These are phyloP conservation scores for Julus scandinavius DNA, from an alignment of 2,888 invertebrate species.

Conservation along the genomic window DNA sequence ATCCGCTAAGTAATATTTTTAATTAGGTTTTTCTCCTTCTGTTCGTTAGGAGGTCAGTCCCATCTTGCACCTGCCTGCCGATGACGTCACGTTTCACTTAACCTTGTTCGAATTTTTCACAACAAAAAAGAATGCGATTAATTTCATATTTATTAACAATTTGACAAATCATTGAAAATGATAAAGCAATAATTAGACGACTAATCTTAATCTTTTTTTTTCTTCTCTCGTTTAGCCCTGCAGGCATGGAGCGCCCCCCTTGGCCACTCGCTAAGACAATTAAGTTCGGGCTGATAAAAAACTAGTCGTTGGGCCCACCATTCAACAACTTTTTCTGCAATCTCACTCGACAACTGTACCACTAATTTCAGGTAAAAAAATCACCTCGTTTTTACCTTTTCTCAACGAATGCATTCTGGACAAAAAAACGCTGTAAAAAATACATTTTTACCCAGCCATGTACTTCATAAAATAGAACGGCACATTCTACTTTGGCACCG, in stretches of 20 bases:
- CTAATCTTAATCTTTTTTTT: background rate
- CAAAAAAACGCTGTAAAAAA: background rate
- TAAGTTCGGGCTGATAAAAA: background rate
- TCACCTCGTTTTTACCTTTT: background rate
- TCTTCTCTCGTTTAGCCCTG: background rate
- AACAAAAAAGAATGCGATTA: background rate
- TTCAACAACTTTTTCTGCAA: background rate
- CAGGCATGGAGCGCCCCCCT: background rate
- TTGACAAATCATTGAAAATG: conserved; percentile 32
- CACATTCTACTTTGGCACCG: too few relatives aligned
- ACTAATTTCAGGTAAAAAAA: conserved; percentile 14
- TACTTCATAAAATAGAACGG: too few relatives aligned
- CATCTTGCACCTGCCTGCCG: conserved; percentile 6
- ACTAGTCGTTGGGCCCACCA: background rate
- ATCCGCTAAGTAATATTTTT: background rate
- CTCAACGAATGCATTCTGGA: background rate
- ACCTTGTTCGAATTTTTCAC: background rate
- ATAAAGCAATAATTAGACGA: conserved; percentile 13
- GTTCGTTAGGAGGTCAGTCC: conserved; percentile 30
- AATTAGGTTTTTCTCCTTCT: conserved; percentile 38
- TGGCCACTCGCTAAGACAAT: background rate
- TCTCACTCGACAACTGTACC: background rate
- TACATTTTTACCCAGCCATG: too few relatives aligned
- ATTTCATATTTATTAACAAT: conserved; percentile 33
- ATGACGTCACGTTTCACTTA: background rate